Evolutionary conservation across 53 echinoderm and acorn worm species (phyloP).

Genomic region (Crossaster papposus): DNA sequence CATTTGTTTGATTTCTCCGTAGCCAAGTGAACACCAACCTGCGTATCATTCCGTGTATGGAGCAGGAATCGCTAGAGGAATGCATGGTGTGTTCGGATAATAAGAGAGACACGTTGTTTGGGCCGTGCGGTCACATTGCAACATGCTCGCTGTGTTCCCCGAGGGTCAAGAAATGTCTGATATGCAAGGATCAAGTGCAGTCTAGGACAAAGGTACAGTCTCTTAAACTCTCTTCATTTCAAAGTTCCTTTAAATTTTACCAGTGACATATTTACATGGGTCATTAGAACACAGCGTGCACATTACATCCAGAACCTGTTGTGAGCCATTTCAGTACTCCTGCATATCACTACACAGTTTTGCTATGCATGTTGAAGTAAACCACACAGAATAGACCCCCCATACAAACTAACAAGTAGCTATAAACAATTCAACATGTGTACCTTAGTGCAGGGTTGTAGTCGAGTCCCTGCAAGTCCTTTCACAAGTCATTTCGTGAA

Average conservation of each 20-base stretch:
- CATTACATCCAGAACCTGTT: too few species aligned
- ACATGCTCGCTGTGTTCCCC: slow-evolving; percentile 98
- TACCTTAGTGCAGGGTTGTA: too few species aligned
- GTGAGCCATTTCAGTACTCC: too few species aligned
- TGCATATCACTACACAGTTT: too few species aligned
- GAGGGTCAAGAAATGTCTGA: slow-evolving; percentile 94
- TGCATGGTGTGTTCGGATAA: slow-evolving; percentile 99
- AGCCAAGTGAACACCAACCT: slow-evolving; percentile 67
- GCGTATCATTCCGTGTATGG: slow-evolving; percentile 52
- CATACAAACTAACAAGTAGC: too few species aligned
- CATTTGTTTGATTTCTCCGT: not conserved
- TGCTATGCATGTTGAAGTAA: too few species aligned
- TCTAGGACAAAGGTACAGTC: slow-evolving; percentile 87
- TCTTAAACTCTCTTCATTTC: not conserved
- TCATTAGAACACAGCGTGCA: too few species aligned
- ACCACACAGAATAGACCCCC: too few species aligned
- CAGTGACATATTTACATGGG: not conserved
- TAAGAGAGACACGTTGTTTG: slow-evolving; percentile 98
- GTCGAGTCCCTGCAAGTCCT: too few species aligned
- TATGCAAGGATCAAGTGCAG: slow-evolving; percentile 97
- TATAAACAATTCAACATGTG: too few species aligned
- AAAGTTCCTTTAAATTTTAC: not conserved
- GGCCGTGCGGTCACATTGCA: slow-evolving; percentile 97
- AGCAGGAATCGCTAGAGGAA: slow-evolving; percentile 84
- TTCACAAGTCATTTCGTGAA: too few species aligned